Percentiles rank a stretch among this genome's conserved stretches.
Conservation (phyloP, 2,113 vertebrate genomes). For the Pampusana beccarii region DNA sequence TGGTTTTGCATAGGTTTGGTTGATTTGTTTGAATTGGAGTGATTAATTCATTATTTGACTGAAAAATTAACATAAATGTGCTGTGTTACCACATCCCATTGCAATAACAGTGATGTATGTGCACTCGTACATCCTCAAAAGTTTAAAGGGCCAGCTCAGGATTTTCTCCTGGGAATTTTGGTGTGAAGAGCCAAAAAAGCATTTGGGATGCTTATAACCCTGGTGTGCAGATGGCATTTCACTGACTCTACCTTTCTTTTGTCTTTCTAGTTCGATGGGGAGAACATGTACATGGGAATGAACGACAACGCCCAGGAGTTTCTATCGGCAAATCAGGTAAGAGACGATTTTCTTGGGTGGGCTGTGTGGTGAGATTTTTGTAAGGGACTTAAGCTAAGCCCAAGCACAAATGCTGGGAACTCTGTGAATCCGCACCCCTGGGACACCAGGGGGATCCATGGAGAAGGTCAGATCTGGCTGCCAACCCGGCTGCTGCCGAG, state of each 20-base stretch:
- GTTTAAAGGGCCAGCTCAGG: neutral
- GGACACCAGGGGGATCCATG: neutral
- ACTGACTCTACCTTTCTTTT: constrained; percentile 60
- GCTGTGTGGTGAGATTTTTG: neutral
- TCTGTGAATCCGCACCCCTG: neutral
- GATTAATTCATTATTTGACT: neutral
- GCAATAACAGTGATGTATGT: accelerated
- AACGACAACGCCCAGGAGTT: constrained; percentile 96
- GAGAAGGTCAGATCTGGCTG: neutral
- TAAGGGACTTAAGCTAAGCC: neutral
- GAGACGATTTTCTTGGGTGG: neutral
- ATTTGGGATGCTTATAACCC: neutral
- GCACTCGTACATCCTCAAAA: neutral
- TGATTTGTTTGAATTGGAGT: neutral
- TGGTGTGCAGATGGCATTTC: neutral
- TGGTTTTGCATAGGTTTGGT: neutral
- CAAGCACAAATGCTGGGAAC: neutral
- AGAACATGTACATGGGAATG: constrained; percentile 97
- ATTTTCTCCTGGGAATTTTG: neutral
- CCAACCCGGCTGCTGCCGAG: accelerated
- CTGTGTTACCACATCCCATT: accelerated
- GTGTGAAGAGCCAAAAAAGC: neutral
- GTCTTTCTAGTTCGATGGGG: constrained; percentile 95
- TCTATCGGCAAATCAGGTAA: constrained; percentile 94
- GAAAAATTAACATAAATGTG: neutral